phyloP scores from a whole-genome alignment of 2,797 vertebrate genomes.

The Nasua narica region DNA sequence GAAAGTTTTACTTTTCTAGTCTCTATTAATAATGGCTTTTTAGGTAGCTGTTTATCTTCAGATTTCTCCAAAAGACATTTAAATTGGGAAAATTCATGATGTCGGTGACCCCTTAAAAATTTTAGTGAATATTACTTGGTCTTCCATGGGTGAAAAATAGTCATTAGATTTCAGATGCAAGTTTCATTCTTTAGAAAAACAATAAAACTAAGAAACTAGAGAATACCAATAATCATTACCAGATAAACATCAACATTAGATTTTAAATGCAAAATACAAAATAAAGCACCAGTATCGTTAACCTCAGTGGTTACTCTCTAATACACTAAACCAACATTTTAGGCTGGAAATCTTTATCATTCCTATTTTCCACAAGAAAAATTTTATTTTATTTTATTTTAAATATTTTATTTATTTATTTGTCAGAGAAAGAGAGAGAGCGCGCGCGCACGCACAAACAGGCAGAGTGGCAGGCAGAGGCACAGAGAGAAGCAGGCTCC shows the following conservation, averaged over 20 bases:
- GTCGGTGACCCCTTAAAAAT: background rate
- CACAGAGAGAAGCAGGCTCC: no score
- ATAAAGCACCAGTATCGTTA: background rate
- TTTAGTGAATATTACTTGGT: conserved; percentile 22
- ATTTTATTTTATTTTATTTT: no score
- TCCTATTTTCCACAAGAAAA: conserved; percentile 4
- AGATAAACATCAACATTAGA: conserved; percentile 5
- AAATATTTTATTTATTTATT: no score
- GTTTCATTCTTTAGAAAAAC: conserved; percentile 22
- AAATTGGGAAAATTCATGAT: conserved; percentile 29
- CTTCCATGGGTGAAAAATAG: conserved; percentile 31
- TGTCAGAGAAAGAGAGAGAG: no score
- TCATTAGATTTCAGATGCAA: conserved; percentile 4
- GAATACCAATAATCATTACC: conserved; percentile 20
- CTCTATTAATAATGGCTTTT: conserved; percentile 2
- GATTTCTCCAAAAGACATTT: background rate
- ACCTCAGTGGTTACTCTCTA: background rate
- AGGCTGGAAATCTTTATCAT: background rate
- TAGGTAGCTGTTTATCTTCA: background rate
- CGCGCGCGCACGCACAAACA: no score
- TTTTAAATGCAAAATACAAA: conserved; percentile 42
- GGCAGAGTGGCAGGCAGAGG: no score
- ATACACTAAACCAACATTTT: background rate
- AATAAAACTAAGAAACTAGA: conserved; percentile 9
- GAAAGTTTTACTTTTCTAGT: conserved; percentile 14